A percentile compares a stretch with the other conserved stretches of the same genome.
phyloP scores from a whole-genome alignment of 2,113 vertebrate species.

The Lepidothrix coronata region DNA sequence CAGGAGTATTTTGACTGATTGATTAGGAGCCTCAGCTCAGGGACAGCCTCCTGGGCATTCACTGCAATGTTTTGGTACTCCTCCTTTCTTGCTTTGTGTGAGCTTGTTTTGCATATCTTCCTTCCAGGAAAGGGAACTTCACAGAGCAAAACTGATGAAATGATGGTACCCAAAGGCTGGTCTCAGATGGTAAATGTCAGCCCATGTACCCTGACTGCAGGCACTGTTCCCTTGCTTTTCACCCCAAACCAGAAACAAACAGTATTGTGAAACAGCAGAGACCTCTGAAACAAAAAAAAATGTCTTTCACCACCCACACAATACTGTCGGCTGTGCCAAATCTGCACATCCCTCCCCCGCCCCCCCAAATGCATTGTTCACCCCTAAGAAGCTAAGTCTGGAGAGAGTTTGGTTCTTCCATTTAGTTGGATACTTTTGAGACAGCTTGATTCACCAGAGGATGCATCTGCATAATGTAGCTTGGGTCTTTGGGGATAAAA shows the following conservation, averaged over 20 bases:
- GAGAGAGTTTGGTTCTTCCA: neutral
- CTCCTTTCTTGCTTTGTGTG: neutral
- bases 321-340: neutral
- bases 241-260: neutral
- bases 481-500: neutral
- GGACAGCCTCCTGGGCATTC: neutral
- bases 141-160: neutral
- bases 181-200: neutral
- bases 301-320: neutral
- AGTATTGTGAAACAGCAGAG: constrained; percentile 17
- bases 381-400: neutral
- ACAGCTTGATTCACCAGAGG: neutral
- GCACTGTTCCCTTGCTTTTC: neutral
- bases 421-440: neutral
- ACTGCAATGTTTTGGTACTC: neutral
- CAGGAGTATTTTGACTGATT: neutral
- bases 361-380: neutral
- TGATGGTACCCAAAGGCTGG: accelerated
- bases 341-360: neutral
- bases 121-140: neutral
- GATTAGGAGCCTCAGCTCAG: neutral
- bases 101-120: neutral
- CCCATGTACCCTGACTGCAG: neutral
- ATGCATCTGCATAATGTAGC: neutral
- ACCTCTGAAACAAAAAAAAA: neutral